Base-by-base conservation (phyloP, 1,140 invertebrate genomes). In the Lordiphosa collinella region DNA sequence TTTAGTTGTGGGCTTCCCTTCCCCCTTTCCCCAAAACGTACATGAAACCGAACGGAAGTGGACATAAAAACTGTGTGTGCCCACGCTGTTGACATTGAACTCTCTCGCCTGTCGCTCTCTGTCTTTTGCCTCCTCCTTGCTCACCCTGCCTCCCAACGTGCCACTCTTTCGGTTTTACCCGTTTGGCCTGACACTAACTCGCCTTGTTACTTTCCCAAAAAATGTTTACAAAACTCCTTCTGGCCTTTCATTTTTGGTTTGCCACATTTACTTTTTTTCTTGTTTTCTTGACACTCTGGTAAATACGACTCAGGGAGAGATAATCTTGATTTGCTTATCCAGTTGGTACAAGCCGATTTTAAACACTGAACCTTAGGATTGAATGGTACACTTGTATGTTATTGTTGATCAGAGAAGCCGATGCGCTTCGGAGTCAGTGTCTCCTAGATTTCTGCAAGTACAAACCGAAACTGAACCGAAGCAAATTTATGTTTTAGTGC, bases 51-150 rank as follows among this genome's bases (percentile, higher is more conserved):
- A 52, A 59, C 75, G 75, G 76, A 80, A 82, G 71, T 64, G 54
- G 54, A 29, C 58, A 46, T 60, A 72, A 82, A 71, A 71, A 52
- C 54, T 63, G 55, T 57, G 58, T 52, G 36, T 68, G 60, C 60
- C 68, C 74, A 73, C 68, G 55, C 54, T 41, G 70, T 84, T 82
- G 76, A 82, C 78, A 82, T 82, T 82, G 76, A 82, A 82, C 78
- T 82, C 74, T 40, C 70, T 50, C 43, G 54, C 44, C 59, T 36
- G 46, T 54, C 46, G 41, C 57, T 44, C 34, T 22, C 36, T 41
- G 35, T 38, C 49, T 48, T 32, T 53, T 36, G 50, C 37, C 48
- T n/a, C 35, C 44, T 12, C 32, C 12, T 22, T 10, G 14, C 60
- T 32, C 37, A 29, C 41, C 32, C 18, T 58, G 1, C 25, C 25